Base-by-base conservation (phyloP, 30 jellyfish, hydroid and myxozoan species). In the Pseudorhiza aurosa region DNA sequence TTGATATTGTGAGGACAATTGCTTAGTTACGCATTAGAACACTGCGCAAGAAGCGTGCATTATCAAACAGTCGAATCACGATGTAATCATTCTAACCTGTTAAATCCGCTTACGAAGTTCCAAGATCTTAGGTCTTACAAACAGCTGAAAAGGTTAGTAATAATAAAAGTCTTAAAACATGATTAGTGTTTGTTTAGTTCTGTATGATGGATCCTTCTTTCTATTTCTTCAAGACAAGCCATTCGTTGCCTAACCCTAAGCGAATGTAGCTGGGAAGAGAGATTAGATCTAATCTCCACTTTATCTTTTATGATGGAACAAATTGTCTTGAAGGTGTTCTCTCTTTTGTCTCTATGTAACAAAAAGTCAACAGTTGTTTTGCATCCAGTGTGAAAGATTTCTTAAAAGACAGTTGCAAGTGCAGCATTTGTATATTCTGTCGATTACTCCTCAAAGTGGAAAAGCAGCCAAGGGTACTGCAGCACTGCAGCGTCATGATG, bases 241-340 rank as follows among this genome's bases (percentile, higher is more conserved):
- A n/a, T n/a, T n/a, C n/a, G n/a, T n/a, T n/a, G n/a, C n/a, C n/a
- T n/a, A n/a, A n/a, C n/a, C n/a, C n/a, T n/a, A n/a, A n/a, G n/a
- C n/a, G n/a, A n/a, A n/a, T n/a, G n/a, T n/a, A n/a, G n/a, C n/a
- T n/a, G n/a, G n/a, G n/a, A n/a, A n/a, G n/a, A n/a, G n/a, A 27
- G 83, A 70, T 70, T 70, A 70, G 83, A 70, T 70, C 83, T 70
- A 70, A 70, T 70, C 83, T 70, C 12, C 8, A n/a, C 30, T 27
- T 70, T 70, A 70, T 70, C 83, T 70, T 32, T 2, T 11, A 14
- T 15, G 59, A 31, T 39, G 58, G 60, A 10, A 63, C 39, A 1
- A 40, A 63, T 33, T 63, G 31, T 33, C 57, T 32, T 1, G 0
- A 39, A 63, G 53, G 58, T 30, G 60, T 53, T 53, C 3, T 53